phyloP scores from a whole-genome alignment of 2,888 invertebrate genomes.

The Bombylius discolor region DNA sequence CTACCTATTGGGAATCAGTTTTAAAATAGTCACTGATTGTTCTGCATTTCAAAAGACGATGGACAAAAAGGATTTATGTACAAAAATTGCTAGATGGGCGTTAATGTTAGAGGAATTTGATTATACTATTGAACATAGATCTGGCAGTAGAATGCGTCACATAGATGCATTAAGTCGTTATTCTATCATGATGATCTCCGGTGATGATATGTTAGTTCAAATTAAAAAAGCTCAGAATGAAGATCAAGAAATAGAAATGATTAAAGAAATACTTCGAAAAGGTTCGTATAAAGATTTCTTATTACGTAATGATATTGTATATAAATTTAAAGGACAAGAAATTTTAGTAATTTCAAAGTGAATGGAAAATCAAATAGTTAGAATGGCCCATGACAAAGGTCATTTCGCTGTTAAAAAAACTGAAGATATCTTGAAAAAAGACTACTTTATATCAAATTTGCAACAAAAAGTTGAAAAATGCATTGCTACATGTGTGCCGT shows the following conservation, averaged over 20 bases:
- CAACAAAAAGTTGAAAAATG: constrained; percentile 7
- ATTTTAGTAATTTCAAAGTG: too few relatives aligned
- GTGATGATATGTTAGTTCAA: too few relatives aligned
- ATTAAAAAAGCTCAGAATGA: too few relatives aligned
- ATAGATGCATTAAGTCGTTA: constrained; percentile 8
- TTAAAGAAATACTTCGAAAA: too few relatives aligned
- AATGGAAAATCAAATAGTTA: too few relatives aligned
- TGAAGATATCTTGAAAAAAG: constrained; percentile 4
- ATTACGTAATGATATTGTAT: too few relatives aligned
- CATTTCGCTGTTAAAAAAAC: constrained; percentile 9
- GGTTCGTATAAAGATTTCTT: too few relatives aligned
- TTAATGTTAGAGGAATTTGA: constrained; percentile 3
- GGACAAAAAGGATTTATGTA: constrained; percentile 19
- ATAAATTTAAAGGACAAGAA: too few relatives aligned
- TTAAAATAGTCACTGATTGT: constrained; percentile 21
- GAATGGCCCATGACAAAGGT: constrained; percentile 5
- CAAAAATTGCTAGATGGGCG: constrained; percentile 23
- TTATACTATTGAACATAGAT: constrained; percentile 5
- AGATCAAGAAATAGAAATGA: too few relatives aligned
- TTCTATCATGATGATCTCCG: not conserved
- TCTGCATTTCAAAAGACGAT: constrained; percentile 20
- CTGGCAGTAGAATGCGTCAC: constrained; percentile 7
- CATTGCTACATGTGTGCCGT: constrained; percentile 11
- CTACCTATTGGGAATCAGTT: constrained; percentile 18
- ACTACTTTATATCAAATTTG: constrained; percentile 11